Percentiles rank a stretch among this genome's conserved stretches.
These are phyloP conservation scores for Enteromius viviparus DNA, from an alignment of 2,797 vertebrate species.

Conservation along the genomic window DNA sequence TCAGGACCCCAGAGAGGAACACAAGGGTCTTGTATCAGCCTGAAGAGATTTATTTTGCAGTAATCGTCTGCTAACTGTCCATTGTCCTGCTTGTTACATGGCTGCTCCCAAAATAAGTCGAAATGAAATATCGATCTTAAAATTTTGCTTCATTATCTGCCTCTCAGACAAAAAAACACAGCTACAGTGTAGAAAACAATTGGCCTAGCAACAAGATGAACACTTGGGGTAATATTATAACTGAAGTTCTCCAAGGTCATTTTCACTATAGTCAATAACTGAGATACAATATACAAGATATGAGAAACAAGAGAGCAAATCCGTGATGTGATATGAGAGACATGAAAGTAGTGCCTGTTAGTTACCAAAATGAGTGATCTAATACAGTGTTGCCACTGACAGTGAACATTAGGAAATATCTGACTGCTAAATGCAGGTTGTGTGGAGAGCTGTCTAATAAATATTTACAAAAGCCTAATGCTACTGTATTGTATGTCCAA, in stretches of 20 bases:
- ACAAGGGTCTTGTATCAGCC: neutral
- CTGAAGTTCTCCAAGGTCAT: neutral
- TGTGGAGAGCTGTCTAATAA: neutral
- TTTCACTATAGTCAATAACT: slow-evolving; percentile 17
- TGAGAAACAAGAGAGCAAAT: neutral
- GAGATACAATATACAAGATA: neutral
- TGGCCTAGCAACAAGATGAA: neutral
- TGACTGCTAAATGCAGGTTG: neutral
- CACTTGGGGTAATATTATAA: neutral
- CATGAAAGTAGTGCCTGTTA: neutral
- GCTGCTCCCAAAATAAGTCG: neutral
- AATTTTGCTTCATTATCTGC: neutral
- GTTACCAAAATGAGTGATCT: neutral
- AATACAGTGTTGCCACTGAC: neutral
- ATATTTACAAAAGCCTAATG: slow-evolving; percentile 6
- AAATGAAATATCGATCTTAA: slow-evolving; percentile 5
- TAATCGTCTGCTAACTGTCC: slow-evolving; percentile 11
- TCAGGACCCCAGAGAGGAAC: neutral
- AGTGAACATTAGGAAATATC: neutral
- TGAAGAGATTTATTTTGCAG: neutral
- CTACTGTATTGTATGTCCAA: neutral
- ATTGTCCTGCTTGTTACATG: neutral
- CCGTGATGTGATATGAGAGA: neutral
- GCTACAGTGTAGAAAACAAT: neutral
- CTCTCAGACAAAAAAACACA: neutral